Base-by-base conservation (phyloP, 2,797 vertebrate species). In the Chelidonichthys spinosus region DNA sequence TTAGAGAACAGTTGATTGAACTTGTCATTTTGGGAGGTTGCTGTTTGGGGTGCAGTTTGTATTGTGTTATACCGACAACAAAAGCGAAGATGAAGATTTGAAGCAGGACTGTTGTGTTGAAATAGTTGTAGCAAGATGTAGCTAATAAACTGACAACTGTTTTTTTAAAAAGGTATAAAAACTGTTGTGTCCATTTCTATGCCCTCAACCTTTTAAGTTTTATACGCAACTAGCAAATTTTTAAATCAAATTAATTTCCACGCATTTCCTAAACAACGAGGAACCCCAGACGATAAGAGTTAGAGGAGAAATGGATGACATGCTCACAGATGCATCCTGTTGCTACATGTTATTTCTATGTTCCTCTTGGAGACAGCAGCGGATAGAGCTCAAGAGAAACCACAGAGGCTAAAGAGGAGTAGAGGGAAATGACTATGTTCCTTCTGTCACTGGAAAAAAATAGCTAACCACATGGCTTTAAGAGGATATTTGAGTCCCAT, bases 301-400 rank as follows among this genome's bases (percentile, higher is more conserved):
- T 25, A 9, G 69, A 15, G 47, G n/a, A 43, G 17, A 59, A 55
- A 44, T 17, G 42, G 40, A n/a, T 25, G 75, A 83, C 54, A 39
- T 4, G 37, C 60, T 80, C 68, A 70, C 92, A 91, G 91, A 90
- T 88, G 92, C 84, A 77, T 92, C 92, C 92, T 91, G 90, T 85
- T 78, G 35, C 82, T 49, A 68, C 46, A 67, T 69, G 81, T 87
- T 68, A 61, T 35, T 65, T 79, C 64, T 39, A 68, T 64, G 79
- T 74, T 90, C 69, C 82, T 85, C 82, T 72, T 43, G 42, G 54
- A 82, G 75, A 89, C 18, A 40, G 11, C 59, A 11, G 54, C 47
- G 50, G 75, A 86, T 44, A 55, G 65, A 68, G 63, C 61, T 63
- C 40, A 39, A 66, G 42, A 84, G 53, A 79, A 86, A 82, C 84